These are phyloP conservation scores for Orientallactaga sibirica DNA, from an alignment of 2,797 vertebrate genomes.

Conservation along the genomic window DNA sequence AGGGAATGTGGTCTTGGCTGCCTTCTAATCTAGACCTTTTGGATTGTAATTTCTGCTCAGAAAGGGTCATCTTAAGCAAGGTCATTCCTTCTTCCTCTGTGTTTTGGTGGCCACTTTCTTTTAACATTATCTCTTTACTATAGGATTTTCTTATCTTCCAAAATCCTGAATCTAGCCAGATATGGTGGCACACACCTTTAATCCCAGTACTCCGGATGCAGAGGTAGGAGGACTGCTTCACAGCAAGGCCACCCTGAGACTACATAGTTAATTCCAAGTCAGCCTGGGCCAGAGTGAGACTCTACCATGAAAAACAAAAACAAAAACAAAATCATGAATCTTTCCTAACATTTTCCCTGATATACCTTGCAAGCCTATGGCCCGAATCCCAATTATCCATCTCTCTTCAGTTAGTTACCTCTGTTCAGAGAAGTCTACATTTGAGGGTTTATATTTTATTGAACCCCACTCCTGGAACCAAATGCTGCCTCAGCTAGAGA, in stretches of 20 bases:
- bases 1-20: not conserved
- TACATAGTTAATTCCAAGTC: too few relatives aligned
- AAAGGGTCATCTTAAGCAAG: not conserved
- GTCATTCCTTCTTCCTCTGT: not conserved
- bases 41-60: not conserved
- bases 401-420: not conserved
- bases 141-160: not conserved
- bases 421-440: not conserved
- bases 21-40: not conserved
- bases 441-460: not conserved
- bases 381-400: not conserved
- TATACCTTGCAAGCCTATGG: not conserved
- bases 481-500: not conserved
- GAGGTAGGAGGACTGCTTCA: too few relatives aligned
- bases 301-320: too few relatives aligned
- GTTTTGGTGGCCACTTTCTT: not conserved
- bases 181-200: too few relatives aligned
- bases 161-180: not conserved
- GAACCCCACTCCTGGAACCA: slow-evolving; percentile 8
- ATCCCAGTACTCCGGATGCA: too few relatives aligned
- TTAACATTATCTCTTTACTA: not conserved
- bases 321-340: not conserved
- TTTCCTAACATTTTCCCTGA: not conserved
- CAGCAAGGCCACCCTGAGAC: too few relatives aligned
- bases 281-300: too few relatives aligned